Percentiles rank a stretch among this genome's conserved stretches.
Evolutionary conservation across 1,140 invertebrate genomes (phyloP).

Genomic region (Pissodes strobi): DNA sequence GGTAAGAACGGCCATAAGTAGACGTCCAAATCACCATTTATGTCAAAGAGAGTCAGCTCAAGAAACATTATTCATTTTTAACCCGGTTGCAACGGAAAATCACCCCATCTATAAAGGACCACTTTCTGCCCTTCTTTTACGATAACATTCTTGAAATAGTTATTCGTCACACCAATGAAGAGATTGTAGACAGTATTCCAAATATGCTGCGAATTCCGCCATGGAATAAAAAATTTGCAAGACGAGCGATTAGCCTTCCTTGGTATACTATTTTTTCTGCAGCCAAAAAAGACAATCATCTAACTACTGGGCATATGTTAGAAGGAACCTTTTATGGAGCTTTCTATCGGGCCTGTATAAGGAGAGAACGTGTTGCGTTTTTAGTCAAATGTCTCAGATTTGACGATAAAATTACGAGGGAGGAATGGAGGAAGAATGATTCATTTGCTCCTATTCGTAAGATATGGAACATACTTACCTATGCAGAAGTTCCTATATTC

Average conservation of each 20-base stretch:
- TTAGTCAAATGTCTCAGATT: too few species aligned
- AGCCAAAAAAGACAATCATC: slow-evolving; percentile 45
- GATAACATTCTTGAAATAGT: too few species aligned
- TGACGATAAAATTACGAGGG: too few species aligned
- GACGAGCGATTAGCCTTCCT: slow-evolving; percentile 35
- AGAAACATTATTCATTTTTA: slow-evolving; percentile 33
- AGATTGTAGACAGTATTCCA: slow-evolving; percentile 21
- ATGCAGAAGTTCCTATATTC: too few species aligned
- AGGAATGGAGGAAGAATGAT: slow-evolving; percentile 40
- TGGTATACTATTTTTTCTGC: slow-evolving; percentile 43
- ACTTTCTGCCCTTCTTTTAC: slow-evolving; percentile 29
- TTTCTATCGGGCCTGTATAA: slow-evolving; percentile 48
- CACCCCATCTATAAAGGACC: slow-evolving; percentile 9
- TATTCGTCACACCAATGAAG: too few species aligned
- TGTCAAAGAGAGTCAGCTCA: slow-evolving; percentile 16
- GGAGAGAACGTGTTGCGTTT: slow-evolving; percentile 51
- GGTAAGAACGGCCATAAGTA: slow-evolving; percentile 36
- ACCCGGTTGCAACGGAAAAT: slow-evolving; percentile 27
- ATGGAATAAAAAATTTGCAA: slow-evolving; percentile 19
- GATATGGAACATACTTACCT: too few species aligned
- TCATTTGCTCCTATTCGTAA: slow-evolving; percentile 51
- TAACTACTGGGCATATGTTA: slow-evolving; percentile 42
- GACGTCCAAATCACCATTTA: slow-evolving; percentile 21
- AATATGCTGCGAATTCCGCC: slow-evolving; percentile 20
- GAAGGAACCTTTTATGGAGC: slow-evolving; percentile 38